These are phyloP conservation scores for Hydrozoanthus gracilis DNA, from an alignment of 92 coral and sea anemone genomes.

Conservation along the genomic window DNA sequence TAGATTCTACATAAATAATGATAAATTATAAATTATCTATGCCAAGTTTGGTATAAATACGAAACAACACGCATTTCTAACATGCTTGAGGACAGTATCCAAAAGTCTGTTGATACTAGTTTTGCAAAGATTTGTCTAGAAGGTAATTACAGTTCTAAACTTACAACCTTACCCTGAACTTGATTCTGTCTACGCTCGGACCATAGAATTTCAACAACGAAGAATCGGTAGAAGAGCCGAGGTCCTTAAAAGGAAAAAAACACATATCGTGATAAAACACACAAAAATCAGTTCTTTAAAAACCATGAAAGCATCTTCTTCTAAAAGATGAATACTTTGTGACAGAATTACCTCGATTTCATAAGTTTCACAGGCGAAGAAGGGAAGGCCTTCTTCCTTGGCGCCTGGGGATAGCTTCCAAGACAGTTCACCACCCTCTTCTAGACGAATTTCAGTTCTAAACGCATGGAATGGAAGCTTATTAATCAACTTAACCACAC, in stretches of 20 bases:
- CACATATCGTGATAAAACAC: neutral
- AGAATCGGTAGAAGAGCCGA: constrained; percentile 11
- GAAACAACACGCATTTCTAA: no score
- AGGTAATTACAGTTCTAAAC: neutral
- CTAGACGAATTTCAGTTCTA: constrained; percentile 43
- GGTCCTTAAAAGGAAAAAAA: neutral
- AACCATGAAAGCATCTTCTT: neutral
- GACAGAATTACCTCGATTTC: constrained; percentile 33
- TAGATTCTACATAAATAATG: no score
- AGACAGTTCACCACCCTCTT: constrained; percentile 42
- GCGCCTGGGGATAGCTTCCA: constrained; percentile 47
- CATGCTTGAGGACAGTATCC: no score
- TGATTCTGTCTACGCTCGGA: constrained; percentile 35
- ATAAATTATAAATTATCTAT: no score
- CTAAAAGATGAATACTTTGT: neutral
- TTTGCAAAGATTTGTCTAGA: neutral
- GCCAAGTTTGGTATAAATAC: no score
- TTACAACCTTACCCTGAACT: constrained; percentile 27
- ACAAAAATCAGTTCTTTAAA: neutral
- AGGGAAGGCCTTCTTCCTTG: constrained; percentile 26
- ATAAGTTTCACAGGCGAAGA: constrained; percentile 45
- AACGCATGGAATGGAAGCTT: neutral
- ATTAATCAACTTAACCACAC: no score
- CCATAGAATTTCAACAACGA: constrained; percentile 38
- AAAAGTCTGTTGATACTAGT: no score